A percentile compares a stretch with the other conserved stretches of the same genome.
Conservation (phyloP, 1,140 invertebrate species). For the Drosophila leontia region DNA sequence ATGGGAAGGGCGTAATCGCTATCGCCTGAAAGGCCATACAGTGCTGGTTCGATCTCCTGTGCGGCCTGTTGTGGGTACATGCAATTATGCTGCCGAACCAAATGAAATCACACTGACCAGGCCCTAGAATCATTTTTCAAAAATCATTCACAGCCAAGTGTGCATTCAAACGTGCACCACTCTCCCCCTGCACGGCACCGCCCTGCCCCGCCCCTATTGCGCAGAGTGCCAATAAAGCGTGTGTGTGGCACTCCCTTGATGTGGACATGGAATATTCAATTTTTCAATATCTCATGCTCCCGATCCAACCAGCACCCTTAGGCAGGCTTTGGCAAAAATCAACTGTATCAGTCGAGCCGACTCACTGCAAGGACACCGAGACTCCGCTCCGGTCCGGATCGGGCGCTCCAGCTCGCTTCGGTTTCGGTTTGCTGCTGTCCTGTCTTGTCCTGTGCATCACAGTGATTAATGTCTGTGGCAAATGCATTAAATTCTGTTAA, state of each 20-base stretch:
- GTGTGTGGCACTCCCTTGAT: constrained; percentile 43
- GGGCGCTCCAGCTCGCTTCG: constrained; percentile 20
- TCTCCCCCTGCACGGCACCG: neutral
- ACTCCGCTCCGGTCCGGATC: neutral
- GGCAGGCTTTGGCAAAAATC: constrained; percentile 74
- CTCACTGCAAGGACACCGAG: constrained; percentile 42
- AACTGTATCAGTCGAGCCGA: constrained; percentile 63
- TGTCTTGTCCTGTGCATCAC: constrained; percentile 79
- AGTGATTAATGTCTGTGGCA: constrained; percentile 84
- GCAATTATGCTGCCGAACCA: constrained; percentile 73
- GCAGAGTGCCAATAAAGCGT: constrained; percentile 68
- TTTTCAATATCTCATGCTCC: constrained; percentile 79
- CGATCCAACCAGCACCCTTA: constrained; percentile 35
- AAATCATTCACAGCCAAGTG: constrained; percentile 79
- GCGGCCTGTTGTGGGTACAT: constrained; percentile 48
- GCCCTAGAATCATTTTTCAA: constrained; percentile 72
- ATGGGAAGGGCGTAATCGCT: constrained; percentile 11
- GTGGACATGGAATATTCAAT: constrained; percentile 80
- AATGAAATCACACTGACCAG: constrained; percentile 67
- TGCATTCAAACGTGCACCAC: constrained; percentile 71
- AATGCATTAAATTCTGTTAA: constrained; percentile 84
- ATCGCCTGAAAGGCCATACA: constrained; percentile 16
- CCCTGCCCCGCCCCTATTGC: constrained; percentile 12
- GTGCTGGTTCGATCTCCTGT: constrained; percentile 3
- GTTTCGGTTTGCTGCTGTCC: constrained; percentile 53